Evolutionary conservation across 1,140 invertebrate species (phyloP), one percentile per base, ranked within the genome.

Genomic region (Cydia pomonella): DNA sequence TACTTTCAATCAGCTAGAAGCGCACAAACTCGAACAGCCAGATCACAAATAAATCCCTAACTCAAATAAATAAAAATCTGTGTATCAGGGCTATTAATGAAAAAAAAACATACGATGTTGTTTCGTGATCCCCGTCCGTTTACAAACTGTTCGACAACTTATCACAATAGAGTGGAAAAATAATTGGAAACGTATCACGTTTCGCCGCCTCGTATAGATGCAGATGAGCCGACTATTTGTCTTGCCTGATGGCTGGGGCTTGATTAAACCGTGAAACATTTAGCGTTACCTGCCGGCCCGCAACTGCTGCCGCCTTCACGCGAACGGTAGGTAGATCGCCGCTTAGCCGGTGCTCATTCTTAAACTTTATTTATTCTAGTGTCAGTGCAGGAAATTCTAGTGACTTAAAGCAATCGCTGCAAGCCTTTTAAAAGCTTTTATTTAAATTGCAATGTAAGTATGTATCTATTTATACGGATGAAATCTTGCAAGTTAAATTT

Each of bases 141-240:
- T 44, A 12, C 41, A 44, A 44, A 44, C 41, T 50, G 47, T 50
- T 18, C 47, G n/a, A 50, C 23, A 59, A 12, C 9, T 59, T 23
- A 23, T 59, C 18, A 59, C 53, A 64, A 64, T 69, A 69, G 29
- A 18, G 27, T 69, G 29, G 63, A 69, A 69, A 69, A 69, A 69
- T 69, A 69, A 69, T 69, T 69, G 64, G n/a, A 74, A 66, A 66
- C 73, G 59, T 73, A 66, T 74, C 18, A 66, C 29, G 73, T 66
- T 59, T 83, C 81, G 81, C 82, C 82, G 82, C 81, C 88, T 92
- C 90, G 88, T 92, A 89, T 92, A 89, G 89, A 91, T 92, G 90
- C 88, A 92, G 90, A 92, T 92, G 90, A 92, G 88, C 87, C 79
- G 85, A 89, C 88, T 92, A 92, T 92, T 92, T 92, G 87, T 91